Conservation (phyloP, 2,888 invertebrate species). For the Anaspis maculata region DNA sequence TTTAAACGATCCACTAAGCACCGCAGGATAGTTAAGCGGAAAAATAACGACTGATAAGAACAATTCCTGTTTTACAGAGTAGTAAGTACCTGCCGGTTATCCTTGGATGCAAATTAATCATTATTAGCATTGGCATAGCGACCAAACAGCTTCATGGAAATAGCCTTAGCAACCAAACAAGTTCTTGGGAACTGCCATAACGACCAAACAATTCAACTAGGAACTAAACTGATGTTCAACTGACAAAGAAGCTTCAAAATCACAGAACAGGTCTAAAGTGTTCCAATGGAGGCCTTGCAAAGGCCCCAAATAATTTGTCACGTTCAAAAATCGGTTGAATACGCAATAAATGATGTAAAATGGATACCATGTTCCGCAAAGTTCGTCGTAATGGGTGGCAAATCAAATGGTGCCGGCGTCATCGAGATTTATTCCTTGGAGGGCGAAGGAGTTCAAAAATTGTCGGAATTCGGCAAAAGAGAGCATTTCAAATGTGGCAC, state of each 20-base stretch:
- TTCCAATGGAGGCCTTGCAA: conserved; percentile 53
- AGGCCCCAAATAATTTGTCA: conserved; percentile 90
- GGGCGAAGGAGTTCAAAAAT: conserved; percentile 60
- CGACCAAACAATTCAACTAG: not conserved
- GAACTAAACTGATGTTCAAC: not conserved
- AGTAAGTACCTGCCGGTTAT: too few species aligned
- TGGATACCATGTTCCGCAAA: conserved; percentile 95
- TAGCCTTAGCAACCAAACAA: too few species aligned
- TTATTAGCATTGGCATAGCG: too few species aligned
- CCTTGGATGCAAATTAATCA: too few species aligned
- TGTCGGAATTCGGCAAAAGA: conserved; percentile 70
- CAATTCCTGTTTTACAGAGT: too few species aligned
- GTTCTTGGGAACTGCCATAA: too few species aligned
- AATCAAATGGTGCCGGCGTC: conserved; percentile 78
- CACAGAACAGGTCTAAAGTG: not conserved
- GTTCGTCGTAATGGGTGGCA: conserved; percentile 79
- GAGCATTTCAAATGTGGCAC: conserved; percentile 87
- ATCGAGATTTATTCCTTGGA: conserved; percentile 74
- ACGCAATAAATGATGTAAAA: conserved; percentile 84
- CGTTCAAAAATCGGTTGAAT: conserved; percentile 71
- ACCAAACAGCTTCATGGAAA: too few species aligned
- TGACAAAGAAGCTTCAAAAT: not conserved
- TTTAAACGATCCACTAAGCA: too few species aligned
- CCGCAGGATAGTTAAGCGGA: not conserved
- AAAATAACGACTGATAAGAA: not conserved